Evolutionary conservation across 2,113 vertebrate species (phyloP).

Genomic region (Tylochromis polylepis): DNA sequence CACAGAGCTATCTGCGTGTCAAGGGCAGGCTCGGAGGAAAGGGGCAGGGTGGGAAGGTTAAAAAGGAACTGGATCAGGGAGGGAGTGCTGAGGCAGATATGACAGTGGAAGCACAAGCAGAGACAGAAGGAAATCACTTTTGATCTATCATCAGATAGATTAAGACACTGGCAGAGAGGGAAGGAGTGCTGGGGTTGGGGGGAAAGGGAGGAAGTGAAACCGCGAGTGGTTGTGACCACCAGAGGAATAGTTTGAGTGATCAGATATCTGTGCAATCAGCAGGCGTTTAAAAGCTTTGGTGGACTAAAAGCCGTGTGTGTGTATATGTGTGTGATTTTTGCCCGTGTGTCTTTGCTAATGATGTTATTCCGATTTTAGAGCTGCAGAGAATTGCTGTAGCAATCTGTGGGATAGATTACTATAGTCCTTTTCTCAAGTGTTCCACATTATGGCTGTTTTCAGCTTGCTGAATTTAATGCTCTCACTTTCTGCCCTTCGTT

Average conservation of each 20-base stretch:
- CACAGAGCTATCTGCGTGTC: constrained; percentile 41
- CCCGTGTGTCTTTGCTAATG: constrained; percentile 37
- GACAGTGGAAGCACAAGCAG: background rate
- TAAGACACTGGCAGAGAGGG: background rate
- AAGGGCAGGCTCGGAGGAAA: constrained; percentile 32
- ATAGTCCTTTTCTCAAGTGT: background rate
- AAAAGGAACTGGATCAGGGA: background rate
- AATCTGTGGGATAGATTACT: constrained; percentile 7
- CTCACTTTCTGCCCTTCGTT: background rate
- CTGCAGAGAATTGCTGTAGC: background rate
- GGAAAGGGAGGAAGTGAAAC: background rate
- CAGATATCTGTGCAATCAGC: constrained; percentile 53
- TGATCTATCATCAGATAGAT: constrained; percentile 5
- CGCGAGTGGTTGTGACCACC: constrained; percentile 23
- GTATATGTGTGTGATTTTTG: background rate
- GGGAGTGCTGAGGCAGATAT: background rate
- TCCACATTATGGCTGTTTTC: background rate
- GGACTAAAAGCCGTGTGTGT: constrained; percentile 47
- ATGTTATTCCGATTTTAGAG: constrained; percentile 42
- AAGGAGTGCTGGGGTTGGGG: background rate
- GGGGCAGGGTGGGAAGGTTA: background rate
- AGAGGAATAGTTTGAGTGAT: constrained; percentile 32
- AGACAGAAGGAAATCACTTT: background rate
- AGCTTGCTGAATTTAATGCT: background rate
- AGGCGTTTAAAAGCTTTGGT: constrained; percentile 34